Percentiles rank a stretch among this genome's conserved stretches.
phyloP scores from a whole-genome alignment of 2,888 invertebrate species.

The Artemia sinica region DNA sequence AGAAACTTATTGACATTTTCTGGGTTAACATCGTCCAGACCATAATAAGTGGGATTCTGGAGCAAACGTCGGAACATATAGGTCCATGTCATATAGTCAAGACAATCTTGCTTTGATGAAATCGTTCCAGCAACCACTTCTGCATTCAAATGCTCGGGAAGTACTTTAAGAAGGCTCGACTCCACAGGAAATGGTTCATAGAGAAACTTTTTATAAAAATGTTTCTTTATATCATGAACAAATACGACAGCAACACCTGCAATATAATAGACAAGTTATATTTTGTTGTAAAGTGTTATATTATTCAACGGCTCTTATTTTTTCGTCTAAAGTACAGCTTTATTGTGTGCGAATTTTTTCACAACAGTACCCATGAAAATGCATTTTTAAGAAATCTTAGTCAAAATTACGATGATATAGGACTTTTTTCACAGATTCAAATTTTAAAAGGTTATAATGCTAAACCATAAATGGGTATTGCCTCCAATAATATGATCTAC shows the following conservation, averaged over 20 bases:
- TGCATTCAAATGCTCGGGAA: constrained; percentile 93
- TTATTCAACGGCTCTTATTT: not conserved
- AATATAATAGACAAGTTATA: not conserved
- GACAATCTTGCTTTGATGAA: constrained; percentile 69
- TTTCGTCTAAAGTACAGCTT: too few relatives aligned
- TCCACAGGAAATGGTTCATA: constrained; percentile 99
- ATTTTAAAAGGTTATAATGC: too few relatives aligned
- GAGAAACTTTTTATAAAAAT: constrained; percentile 95
- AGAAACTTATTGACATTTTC: constrained; percentile 53
- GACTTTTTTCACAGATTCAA: too few relatives aligned
- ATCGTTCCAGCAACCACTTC: constrained; percentile 87
- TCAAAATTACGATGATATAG: too few relatives aligned
- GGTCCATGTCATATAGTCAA: constrained; percentile 97
- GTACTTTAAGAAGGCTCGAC: constrained; percentile 63
- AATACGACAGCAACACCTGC: constrained; percentile 39
- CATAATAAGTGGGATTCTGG: constrained; percentile 81
- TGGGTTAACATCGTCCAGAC: constrained; percentile 51
- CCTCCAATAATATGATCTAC: too few relatives aligned
- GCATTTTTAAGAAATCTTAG: too few relatives aligned
- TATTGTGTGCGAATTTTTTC: too few relatives aligned
- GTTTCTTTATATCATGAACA: constrained; percentile 90
- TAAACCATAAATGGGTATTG: too few relatives aligned
- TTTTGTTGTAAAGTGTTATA: not conserved
- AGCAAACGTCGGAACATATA: constrained; percentile 84
- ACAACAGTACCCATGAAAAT: too few relatives aligned